Conservation (phyloP, 2,113 vertebrate genomes). For the Petroica traversi region DNA sequence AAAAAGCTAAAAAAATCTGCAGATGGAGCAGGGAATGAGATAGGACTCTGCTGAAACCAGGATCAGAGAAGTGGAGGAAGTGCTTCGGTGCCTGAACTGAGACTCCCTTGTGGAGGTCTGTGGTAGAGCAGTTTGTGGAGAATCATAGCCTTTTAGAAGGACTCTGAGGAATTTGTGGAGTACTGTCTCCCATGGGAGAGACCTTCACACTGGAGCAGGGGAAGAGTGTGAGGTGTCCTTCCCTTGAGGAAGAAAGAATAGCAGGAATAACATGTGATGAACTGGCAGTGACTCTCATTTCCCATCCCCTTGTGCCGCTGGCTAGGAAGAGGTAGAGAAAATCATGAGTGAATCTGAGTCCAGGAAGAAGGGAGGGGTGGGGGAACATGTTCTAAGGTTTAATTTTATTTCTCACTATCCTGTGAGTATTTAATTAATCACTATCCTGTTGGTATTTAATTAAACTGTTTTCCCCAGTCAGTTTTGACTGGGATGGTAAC, state of each 20-base stretch:
- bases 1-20: not conserved
- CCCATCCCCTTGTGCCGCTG: rapidly evolving
- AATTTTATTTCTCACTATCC: not conserved
- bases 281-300: not conserved
- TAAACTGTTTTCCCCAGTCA: not conserved
- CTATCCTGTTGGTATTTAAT: not conserved
- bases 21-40: not conserved
- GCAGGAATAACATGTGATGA: not conserved
- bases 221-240: not conserved
- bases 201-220: not conserved
- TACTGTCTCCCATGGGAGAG: not conserved
- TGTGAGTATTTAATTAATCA: too few species aligned
- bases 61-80: not conserved
- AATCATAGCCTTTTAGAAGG: rapidly evolving
- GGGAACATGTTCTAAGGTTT: not conserved
- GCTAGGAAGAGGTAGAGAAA: not conserved
- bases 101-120: not conserved
- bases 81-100: not conserved
- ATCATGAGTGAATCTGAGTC: not conserved
- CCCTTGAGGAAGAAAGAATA: not conserved
- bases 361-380: not conserved
- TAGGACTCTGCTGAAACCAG: not conserved
- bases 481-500: not conserved
- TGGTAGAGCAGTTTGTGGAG: not conserved
- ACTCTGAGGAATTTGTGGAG: not conserved